A percentile compares a stretch with the other conserved stretches of the same genome.
phyloP scores from a whole-genome alignment of 2,113 vertebrate species.

The Sander lucioperca region DNA sequence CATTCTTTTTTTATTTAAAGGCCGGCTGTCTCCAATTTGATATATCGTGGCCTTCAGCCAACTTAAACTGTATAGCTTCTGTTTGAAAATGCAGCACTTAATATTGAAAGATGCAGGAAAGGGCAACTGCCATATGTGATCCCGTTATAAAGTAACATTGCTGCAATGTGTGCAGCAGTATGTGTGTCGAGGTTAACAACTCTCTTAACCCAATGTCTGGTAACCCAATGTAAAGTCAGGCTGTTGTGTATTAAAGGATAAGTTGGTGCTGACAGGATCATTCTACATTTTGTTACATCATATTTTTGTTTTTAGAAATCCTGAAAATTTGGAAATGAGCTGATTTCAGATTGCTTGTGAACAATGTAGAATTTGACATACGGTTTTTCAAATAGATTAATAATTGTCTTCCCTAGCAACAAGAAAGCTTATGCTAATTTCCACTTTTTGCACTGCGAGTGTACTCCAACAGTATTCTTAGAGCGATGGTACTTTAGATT shows the following conservation, averaged over 20 bases:
- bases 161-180: neutral
- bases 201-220: neutral
- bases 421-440: neutral
- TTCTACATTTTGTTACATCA: too few species aligned
- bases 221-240: too few species aligned
- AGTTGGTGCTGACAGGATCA: too few species aligned
- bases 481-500: neutral
- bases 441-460: neutral
- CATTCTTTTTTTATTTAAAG: slow-evolving; percentile 12
- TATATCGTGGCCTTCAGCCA: slow-evolving; percentile 15
- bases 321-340: too few species aligned
- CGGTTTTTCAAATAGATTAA: neutral
- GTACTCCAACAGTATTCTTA: neutral
- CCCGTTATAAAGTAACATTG: slow-evolving; percentile 1
- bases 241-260: too few species aligned
- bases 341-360: too few species aligned
- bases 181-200: neutral
- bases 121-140: neutral
- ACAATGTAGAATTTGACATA: neutral
- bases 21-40: neutral
- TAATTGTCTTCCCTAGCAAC: neutral
- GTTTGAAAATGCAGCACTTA: slow-evolving; percentile 15
- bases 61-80: neutral
- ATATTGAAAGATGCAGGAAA: neutral
- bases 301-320: too few species aligned